Conservation (phyloP, 2,888 invertebrate species). For the Thalpophila matura region DNA sequence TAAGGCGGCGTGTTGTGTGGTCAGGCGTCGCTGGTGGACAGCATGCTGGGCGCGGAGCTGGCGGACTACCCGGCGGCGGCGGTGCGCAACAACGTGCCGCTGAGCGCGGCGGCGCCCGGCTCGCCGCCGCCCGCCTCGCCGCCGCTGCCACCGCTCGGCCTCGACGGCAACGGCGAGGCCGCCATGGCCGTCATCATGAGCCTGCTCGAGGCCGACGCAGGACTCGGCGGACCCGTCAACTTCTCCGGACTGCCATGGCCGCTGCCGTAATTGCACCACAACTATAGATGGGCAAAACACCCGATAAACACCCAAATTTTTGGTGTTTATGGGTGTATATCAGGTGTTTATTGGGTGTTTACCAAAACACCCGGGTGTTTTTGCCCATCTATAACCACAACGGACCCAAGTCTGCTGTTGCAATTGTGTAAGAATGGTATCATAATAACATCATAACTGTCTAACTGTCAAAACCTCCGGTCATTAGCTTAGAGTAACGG, state of each 20-base stretch:
- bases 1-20: slow-evolving; percentile 54
- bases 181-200: slow-evolving; percentile 98
- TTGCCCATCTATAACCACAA: no score
- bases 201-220: slow-evolving; percentile 96
- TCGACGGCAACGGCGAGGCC: slow-evolving; percentile 96
- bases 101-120: slow-evolving; percentile 72
- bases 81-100: slow-evolving; percentile 81
- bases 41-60: slow-evolving; percentile 70
- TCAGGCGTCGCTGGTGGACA: slow-evolving; percentile 76
- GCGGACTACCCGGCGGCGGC: slow-evolving; percentile 64
- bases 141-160: slow-evolving; percentile 75
- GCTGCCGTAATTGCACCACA: slow-evolving; percentile 89
- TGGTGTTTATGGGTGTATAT: no score
- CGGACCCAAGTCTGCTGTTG: no score
- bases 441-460: no score
- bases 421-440: no score
- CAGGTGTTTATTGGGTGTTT: no score
- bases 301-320: no score
- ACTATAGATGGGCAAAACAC: no score
- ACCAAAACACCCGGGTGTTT: no score
- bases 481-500: no score
- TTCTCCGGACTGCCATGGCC: slow-evolving; percentile 97
- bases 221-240: slow-evolving; percentile 96
- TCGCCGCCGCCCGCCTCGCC: slow-evolving; percentile 70
- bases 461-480: no score